phyloP scores from a whole-genome alignment of 92 coral and sea anemone genomes.

The Scolanthus callimorphus region DNA sequence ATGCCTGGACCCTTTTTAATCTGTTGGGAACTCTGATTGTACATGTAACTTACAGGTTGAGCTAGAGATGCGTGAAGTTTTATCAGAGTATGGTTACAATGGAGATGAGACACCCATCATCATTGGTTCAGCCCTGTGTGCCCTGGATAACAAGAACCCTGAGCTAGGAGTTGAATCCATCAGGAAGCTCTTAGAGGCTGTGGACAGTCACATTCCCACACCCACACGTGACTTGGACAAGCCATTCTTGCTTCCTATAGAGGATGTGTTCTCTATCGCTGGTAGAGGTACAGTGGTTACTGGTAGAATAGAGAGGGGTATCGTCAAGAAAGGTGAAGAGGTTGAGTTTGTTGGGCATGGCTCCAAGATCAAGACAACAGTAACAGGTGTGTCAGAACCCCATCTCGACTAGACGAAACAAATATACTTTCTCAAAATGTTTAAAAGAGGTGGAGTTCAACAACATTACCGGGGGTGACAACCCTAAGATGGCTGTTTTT shows the following conservation, averaged over 20 bases:
- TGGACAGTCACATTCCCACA: conserved; percentile 89
- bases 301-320: conserved; percentile 93
- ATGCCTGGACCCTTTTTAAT: too few relatives aligned
- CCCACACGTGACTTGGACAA: conserved; percentile 94
- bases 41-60: conserved; percentile 86
- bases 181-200: conserved; percentile 81
- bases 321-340: conserved; percentile 86
- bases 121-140: conserved; percentile 89
- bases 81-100: conserved; percentile 79
- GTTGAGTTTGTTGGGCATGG: conserved; percentile 94
- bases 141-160: conserved; percentile 77
- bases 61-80: conserved; percentile 84
- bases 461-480: too few relatives aligned
- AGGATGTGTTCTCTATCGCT: conserved; percentile 88
- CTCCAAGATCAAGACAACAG: conserved; percentile 63
- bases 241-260: conserved; percentile 90
- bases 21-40: too few relatives aligned
- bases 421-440: too few relatives aligned
- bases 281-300: conserved; percentile 99
- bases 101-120: conserved; percentile 94
- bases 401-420: too few relatives aligned
- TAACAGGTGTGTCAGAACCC: conserved; percentile 88
- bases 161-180: conserved; percentile 73
- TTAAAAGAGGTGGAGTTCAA: too few relatives aligned
- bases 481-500: too few relatives aligned